phyloP scores from a whole-genome alignment of 1,140 invertebrate genomes.

The Daktulosphaira vitifoliae region DNA sequence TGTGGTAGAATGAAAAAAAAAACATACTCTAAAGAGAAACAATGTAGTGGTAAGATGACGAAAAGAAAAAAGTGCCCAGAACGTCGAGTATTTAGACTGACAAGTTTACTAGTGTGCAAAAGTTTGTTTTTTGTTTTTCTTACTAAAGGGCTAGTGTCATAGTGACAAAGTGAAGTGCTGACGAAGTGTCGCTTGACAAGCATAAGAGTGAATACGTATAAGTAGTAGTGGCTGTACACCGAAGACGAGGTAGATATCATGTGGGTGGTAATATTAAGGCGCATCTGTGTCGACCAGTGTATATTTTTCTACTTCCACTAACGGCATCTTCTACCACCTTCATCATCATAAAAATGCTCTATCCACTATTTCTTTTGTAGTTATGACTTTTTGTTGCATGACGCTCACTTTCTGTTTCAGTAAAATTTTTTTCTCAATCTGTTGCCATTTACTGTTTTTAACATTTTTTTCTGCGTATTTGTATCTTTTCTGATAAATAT shows the following conservation, averaged over 20 bases:
- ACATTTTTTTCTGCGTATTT: background rate
- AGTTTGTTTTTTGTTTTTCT: slow-evolving; percentile 20
- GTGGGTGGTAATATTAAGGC: slow-evolving; percentile 15
- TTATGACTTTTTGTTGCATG: slow-evolving; percentile 11
- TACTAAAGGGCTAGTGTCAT: slow-evolving; percentile 9
- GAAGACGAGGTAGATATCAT: background rate
- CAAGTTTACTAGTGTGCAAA: slow-evolving; percentile 3
- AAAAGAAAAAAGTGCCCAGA: slow-evolving; percentile 4
- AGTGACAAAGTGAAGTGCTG: slow-evolving; percentile 18
- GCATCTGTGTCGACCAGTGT: slow-evolving; percentile 10
- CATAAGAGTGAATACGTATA: background rate
- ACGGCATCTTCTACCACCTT: background rate
- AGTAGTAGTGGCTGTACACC: background rate
- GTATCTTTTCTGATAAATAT: background rate
- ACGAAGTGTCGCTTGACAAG: slow-evolving; percentile 22
- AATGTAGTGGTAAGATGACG: background rate
- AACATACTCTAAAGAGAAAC: background rate
- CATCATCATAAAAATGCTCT: too few species aligned
- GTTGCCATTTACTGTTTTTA: too few species aligned
- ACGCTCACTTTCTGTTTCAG: background rate
- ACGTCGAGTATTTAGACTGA: slow-evolving; percentile 30
- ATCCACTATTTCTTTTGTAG: too few species aligned
- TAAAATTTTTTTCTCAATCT: background rate
- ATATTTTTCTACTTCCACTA: background rate
- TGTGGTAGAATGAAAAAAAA: background rate